phyloP scores from a whole-genome alignment of 2,888 invertebrate species.

The Anthoptus insignis region DNA sequence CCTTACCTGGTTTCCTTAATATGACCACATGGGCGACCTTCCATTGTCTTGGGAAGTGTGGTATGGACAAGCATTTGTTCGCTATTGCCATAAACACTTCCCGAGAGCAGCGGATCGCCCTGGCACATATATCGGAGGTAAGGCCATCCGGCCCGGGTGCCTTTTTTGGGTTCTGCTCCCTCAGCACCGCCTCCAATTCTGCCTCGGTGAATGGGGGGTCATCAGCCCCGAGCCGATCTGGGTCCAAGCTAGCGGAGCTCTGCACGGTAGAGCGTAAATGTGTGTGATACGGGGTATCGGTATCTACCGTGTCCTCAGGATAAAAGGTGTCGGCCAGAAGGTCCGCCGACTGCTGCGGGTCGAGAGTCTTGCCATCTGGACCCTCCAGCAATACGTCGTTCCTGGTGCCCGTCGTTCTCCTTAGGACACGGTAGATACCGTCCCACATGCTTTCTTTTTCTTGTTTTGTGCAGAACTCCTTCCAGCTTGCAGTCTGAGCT shows the following conservation, averaged over 20 bases:
- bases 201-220: neutral
- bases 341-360: neutral
- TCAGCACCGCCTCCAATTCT: neutral
- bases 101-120: neutral
- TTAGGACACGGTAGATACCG: constrained; percentile 39
- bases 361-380: neutral
- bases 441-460: constrained; percentile 43
- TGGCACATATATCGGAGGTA: neutral
- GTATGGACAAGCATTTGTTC: constrained; percentile 22
- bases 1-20: constrained; percentile 23
- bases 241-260: neutral
- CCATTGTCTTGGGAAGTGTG: constrained; percentile 37
- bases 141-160: neutral
- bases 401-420: neutral
- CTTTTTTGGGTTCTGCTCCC: neutral
- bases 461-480: constrained; percentile 39
- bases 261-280: neutral
- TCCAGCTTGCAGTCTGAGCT: constrained; percentile 33
- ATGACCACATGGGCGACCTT: constrained; percentile 24
- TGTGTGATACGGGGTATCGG: neutral
- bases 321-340: no score
- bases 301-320: neutral
- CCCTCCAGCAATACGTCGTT: constrained; percentile 6
- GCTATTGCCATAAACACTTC: neutral
- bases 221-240: neutral